A percentile compares a stretch with the other conserved stretches of the same genome.
Conservation (phyloP, 2,888 invertebrate species). For the Furcula furcula region DNA sequence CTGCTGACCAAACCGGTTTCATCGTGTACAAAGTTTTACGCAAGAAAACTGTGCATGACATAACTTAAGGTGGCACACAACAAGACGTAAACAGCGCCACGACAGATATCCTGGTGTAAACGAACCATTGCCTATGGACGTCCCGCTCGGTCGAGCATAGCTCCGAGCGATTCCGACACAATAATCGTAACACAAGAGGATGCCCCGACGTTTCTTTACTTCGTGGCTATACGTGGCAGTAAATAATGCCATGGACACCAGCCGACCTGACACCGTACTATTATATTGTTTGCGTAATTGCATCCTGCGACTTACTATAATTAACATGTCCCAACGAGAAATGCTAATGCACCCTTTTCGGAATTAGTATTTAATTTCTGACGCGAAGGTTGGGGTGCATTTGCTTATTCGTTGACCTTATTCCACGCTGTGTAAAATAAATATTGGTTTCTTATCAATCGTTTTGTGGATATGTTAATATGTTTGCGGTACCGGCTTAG, state of each 20-base stretch:
- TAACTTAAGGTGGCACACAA: too few relatives aligned
- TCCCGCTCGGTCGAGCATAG: constrained; percentile 41
- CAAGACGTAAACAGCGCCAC: too few relatives aligned
- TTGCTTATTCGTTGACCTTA: too few relatives aligned
- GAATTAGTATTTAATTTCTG: constrained; percentile 51
- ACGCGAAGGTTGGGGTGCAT: too few relatives aligned
- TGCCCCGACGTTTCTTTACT: constrained; percentile 62
- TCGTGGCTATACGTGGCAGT: constrained; percentile 44
- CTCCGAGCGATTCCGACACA: constrained; percentile 53
- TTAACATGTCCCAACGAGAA: constrained; percentile 46
- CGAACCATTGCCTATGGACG: constrained; percentile 34
- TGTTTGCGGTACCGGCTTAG: too few relatives aligned
- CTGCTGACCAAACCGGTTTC: too few relatives aligned
- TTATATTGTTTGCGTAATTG: constrained; percentile 76
- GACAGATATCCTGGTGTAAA: too few relatives aligned
- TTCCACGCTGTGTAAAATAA: too few relatives aligned
- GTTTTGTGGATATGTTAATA: too few relatives aligned
- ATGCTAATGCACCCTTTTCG: constrained; percentile 60
- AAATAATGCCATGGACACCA: constrained; percentile 57
- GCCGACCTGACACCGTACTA: constrained; percentile 54
- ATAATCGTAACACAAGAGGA: constrained; percentile 54
- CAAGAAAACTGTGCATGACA: too few relatives aligned
- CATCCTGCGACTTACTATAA: constrained; percentile 48
- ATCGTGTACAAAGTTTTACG: too few relatives aligned
- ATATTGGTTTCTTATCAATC: too few relatives aligned